Conservation (phyloP, 2,888 invertebrate genomes). For the Cordilura impudica region DNA sequence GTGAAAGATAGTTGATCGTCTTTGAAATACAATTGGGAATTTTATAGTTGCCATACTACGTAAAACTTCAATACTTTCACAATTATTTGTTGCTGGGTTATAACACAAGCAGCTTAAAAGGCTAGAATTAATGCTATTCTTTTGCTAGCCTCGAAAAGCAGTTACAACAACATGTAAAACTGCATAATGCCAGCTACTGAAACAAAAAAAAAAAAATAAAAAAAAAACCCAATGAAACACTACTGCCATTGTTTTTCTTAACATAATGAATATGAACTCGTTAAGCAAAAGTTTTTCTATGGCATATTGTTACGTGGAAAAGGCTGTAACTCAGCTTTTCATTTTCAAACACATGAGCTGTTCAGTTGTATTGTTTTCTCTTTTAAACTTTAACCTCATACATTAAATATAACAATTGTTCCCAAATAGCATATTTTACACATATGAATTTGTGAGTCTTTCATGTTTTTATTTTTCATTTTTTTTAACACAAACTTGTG, state of each 20-base stretch:
- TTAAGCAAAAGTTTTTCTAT: conserved; percentile 16
- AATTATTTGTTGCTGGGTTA: too few relatives aligned
- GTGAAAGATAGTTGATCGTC: too few relatives aligned
- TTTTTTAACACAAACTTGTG: background rate
- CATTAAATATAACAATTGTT: conserved; percentile 60
- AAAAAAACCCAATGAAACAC: too few relatives aligned
- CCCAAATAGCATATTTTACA: conserved; percentile 57
- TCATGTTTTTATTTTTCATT: background rate
- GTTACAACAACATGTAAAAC: background rate
- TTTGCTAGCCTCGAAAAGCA: background rate
- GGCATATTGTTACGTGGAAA: conserved; percentile 13
- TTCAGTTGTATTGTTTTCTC: conserved; percentile 10
- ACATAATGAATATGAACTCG: conserved; percentile 54
- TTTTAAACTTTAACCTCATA: conserved; percentile 46
- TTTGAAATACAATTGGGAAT: too few relatives aligned
- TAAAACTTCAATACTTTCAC: too few relatives aligned
- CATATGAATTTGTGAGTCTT: conserved; percentile 3
- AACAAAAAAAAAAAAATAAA: background rate
- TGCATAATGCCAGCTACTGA: too few relatives aligned
- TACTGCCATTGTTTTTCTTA: conserved; percentile 20
- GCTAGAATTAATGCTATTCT: background rate
- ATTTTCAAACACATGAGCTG: conserved; percentile 11
- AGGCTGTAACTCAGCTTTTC: conserved; percentile 13
- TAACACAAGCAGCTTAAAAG: too few relatives aligned
- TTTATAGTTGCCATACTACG: too few relatives aligned